Evolutionary conservation across 2,888 invertebrate species (phyloP).

Genomic region (Zaprionus obscuricornis): DNA sequence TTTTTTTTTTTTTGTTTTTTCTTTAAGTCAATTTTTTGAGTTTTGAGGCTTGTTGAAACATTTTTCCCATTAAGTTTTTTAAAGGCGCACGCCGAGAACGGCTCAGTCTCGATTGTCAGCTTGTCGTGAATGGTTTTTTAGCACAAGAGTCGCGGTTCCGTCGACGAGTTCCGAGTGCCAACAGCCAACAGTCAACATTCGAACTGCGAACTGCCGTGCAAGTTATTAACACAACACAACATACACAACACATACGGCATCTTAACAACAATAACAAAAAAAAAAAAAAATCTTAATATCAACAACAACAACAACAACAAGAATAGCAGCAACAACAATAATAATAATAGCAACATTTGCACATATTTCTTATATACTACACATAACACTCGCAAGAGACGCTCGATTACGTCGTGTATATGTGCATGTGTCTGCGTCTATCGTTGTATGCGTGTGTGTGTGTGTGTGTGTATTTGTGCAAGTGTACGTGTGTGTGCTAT

Average conservation of each 20-base stretch:
- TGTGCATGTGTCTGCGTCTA: slow-evolving; percentile 7
- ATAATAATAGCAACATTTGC: slow-evolving; percentile 42
- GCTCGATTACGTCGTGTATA: slow-evolving; percentile 8
- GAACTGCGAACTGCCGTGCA: slow-evolving; percentile 43
- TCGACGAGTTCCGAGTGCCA: too few relatives aligned
- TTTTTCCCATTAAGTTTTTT: slow-evolving; percentile 78
- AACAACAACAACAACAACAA: too few relatives aligned
- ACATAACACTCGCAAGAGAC: slow-evolving; percentile 46
- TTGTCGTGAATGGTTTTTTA: slow-evolving; percentile 81
- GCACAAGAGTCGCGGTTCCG: slow-evolving; percentile 63
- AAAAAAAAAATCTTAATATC: too few relatives aligned
- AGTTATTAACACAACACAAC: slow-evolving; percentile 51
- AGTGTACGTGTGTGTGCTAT: slow-evolving; percentile 30
- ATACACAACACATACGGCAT: slow-evolving; percentile 20
- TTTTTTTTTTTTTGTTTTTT: slow-evolving; percentile 11
- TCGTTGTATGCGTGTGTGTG: slow-evolving; percentile 8
- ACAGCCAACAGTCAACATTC: too few relatives aligned
- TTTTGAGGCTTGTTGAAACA: slow-evolving; percentile 62
- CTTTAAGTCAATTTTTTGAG: slow-evolving; percentile 50
- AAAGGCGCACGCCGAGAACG: slow-evolving; percentile 78
- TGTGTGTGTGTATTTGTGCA: slow-evolving; percentile 19
- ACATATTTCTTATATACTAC: slow-evolving; percentile 45
- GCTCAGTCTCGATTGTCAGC: slow-evolving; percentile 82
- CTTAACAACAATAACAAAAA: slow-evolving; percentile 9
- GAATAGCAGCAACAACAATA: neutral